Evolutionary conservation across 2,113 vertebrate genomes (phyloP).

Genomic region (Myotis lucifugus): DNA sequence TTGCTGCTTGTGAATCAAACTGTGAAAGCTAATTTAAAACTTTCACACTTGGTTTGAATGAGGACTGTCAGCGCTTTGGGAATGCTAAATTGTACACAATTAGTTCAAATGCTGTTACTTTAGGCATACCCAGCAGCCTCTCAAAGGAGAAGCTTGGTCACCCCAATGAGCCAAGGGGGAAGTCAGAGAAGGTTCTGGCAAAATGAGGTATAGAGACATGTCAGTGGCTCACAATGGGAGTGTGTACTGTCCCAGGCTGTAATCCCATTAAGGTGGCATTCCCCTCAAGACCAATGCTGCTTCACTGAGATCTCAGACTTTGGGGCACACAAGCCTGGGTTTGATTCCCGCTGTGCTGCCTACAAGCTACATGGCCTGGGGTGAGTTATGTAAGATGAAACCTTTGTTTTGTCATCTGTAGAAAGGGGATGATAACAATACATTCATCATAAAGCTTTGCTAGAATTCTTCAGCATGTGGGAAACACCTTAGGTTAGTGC

Average conservation of each 20-base stretch:
- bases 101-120: constrained; percentile 78
- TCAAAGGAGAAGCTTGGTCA: constrained; percentile 67
- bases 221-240: accelerated
- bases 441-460: background rate
- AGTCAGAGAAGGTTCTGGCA: constrained; percentile 55
- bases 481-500: background rate
- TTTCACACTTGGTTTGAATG: constrained; percentile 88
- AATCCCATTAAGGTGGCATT: background rate
- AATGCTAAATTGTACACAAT: constrained; percentile 84
- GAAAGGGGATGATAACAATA: background rate
- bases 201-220: background rate
- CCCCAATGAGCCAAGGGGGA: constrained; percentile 73
- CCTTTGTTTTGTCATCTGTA: background rate
- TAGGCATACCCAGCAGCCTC: constrained; percentile 80
- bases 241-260: too few species aligned
- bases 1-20: constrained; percentile 88
- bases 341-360: background rate
- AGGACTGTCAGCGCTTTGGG: constrained; percentile 83
- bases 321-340: background rate
- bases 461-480: background rate
- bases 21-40: constrained; percentile 89
- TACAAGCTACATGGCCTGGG: background rate
- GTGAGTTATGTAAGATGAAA: background rate
- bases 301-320: background rate
- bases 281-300: background rate